Evolutionary conservation across 2,888 invertebrate genomes (phyloP).

Genomic region (Oligia latruncula): DNA sequence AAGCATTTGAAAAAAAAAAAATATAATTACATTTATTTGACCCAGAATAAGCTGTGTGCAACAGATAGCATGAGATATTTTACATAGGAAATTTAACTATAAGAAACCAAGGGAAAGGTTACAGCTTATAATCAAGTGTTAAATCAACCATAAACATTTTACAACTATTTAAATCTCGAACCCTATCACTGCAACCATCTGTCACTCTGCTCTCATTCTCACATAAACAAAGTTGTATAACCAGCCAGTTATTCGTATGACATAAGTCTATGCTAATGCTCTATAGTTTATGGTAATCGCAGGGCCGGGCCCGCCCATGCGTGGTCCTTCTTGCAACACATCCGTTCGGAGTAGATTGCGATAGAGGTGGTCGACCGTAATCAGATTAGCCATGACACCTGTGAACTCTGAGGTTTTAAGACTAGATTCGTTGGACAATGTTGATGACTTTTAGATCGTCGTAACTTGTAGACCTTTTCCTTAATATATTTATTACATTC

Average conservation of each 20-base stretch:
- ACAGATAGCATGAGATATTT: background rate
- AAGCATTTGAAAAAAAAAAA: background rate
- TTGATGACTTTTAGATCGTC: no score
- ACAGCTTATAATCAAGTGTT: background rate
- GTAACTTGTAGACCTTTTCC: background rate
- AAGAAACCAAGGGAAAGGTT: background rate
- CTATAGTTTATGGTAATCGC: conserved; percentile 56
- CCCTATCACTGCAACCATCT: conserved; percentile 35
- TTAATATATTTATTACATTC: background rate
- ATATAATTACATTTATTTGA: background rate
- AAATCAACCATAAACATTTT: conserved; percentile 8
- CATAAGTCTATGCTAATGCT: conserved; percentile 61
- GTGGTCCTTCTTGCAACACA: conserved; percentile 56
- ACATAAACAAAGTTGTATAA: conserved; percentile 53
- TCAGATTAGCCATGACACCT: conserved; percentile 49
- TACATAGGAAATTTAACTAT: background rate
- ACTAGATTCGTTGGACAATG: background rate
- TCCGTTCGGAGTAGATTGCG: conserved; percentile 44
- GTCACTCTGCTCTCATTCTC: conserved; percentile 51
- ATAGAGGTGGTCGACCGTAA: conserved; percentile 30
- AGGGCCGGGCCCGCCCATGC: conserved; percentile 57
- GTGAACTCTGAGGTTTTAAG: conserved; percentile 38
- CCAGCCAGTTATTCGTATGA: conserved; percentile 56
- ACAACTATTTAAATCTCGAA: conserved; percentile 23
- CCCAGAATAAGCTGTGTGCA: background rate